Evolutionary conservation across 2,888 invertebrate species (phyloP).

Genomic region (Troides aeacus): DNA sequence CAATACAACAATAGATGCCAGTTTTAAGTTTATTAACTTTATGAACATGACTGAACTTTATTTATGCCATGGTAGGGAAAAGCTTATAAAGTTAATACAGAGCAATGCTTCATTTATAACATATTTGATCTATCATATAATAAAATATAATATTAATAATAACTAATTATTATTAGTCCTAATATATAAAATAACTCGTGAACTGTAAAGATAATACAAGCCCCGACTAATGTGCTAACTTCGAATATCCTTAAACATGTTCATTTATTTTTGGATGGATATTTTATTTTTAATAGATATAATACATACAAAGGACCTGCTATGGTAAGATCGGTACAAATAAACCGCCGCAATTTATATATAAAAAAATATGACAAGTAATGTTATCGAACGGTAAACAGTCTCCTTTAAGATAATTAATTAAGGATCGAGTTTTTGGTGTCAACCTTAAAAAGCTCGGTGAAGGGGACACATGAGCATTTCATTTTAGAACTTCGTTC

Average conservation of each 20-base stretch:
- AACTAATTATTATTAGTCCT: no score
- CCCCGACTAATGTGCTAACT: no score
- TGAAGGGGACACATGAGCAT: constrained; percentile 23
- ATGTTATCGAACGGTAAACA: constrained; percentile 19
- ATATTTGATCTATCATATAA: no score
- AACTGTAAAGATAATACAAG: no score
- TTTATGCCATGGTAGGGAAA: no score
- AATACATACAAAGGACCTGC: constrained; percentile 9
- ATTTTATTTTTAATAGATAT: background rate
- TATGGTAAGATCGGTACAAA: constrained; percentile 16
- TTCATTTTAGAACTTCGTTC: constrained; percentile 20
- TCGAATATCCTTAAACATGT: no score
- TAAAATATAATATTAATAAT: no score
- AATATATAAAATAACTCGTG: no score
- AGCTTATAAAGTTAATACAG: no score
- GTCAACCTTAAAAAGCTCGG: constrained; percentile 18
- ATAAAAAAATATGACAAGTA: constrained; percentile 5
- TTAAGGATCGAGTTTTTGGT: constrained; percentile 24
- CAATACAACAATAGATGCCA: background rate
- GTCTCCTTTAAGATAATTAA: constrained; percentile 24
- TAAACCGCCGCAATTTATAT: background rate
- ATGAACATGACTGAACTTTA: no score
- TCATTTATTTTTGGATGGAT: no score
- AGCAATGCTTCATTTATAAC: no score
- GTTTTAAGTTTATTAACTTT: background rate